Base-by-base conservation (phyloP, 2,888 invertebrate species). In the Ectobius pallidus region DNA sequence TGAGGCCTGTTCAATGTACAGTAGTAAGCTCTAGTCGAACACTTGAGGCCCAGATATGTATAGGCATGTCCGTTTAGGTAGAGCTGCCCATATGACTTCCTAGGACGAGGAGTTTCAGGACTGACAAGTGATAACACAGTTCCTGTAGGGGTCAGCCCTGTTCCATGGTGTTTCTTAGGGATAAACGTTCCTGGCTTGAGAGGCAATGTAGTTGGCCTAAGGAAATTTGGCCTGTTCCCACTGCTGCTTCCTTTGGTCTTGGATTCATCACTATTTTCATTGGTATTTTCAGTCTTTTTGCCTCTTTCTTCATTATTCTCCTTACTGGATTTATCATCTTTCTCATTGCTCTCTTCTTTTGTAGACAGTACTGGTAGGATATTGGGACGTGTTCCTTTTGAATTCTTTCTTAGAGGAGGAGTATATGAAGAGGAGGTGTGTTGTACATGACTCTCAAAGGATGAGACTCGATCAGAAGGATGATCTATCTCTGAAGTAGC, bases 1-100 rank as follows among this genome's bases (percentile, higher is more conserved):
- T 98, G 97, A 0, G 96, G 94, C 77, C 95, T 91, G 82, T 96
- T 95, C 65, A 97, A 87, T 1, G 96, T 96, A 80, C 97, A 97
- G 83, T 95, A 98, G 78, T 95, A 96, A 73, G 93, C 91, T 81
- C 93, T 91, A 1, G 96, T 95, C 25, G 95, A 95, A 82, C 94
- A 93, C 83, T 96, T 96, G 73, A 96, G 85, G 0, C 95, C 96
- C 79, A 96, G 84, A 83, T 95, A 95, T 61, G 96, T 96, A 82
- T 96, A 96, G 49, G 95, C 95, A 81, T 95, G 94, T 42, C 96
- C 96, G 81, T 96, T 95, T 74, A 95, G 85, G 83, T 93, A 94
- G 73, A 95, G 87, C 82, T 96, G 95, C 55, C 94, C 93, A 80
- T 94, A 95, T 34, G 94, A 92, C 81, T 96, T 96, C 49, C 93